phyloP scores from a whole-genome alignment of 2,797 vertebrate species.

The Rhodeus uyekii region DNA sequence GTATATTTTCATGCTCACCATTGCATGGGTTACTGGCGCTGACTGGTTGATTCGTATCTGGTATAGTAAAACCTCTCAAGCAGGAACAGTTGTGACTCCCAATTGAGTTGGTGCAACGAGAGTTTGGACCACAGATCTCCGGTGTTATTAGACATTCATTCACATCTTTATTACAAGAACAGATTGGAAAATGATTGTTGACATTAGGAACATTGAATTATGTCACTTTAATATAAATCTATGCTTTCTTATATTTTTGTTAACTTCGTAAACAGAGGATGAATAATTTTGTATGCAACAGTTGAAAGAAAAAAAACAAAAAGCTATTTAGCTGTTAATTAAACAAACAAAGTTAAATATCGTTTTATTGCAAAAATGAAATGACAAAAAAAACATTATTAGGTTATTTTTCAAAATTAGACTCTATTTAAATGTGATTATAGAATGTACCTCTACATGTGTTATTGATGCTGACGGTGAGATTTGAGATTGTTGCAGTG shows the following conservation, averaged over 20 bases:
- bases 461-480: neutral
- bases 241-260: neutral
- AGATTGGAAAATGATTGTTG: neutral
- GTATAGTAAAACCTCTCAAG: neutral
- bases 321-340: too few relatives aligned
- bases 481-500: neutral
- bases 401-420: neutral
- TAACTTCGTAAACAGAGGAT: neutral
- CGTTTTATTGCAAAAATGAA: neutral
- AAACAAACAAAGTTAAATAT: neutral
- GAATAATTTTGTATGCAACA: neutral
- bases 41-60: neutral
- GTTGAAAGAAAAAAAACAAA: too few relatives aligned
- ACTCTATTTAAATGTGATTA: neutral
- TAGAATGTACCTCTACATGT: neutral
- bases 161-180: neutral
- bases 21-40: neutral
- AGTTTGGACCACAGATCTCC: constrained; percentile 9
- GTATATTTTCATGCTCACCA: constrained; percentile 4
- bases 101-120: neutral
- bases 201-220: neutral
- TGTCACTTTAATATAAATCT: neutral
- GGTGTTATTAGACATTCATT: neutral
- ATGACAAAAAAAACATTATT: neutral
- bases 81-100: constrained; percentile 19